phyloP scores from a whole-genome alignment of 2,797 vertebrate genomes.

The Aselliscus stoliczkanus region DNA sequence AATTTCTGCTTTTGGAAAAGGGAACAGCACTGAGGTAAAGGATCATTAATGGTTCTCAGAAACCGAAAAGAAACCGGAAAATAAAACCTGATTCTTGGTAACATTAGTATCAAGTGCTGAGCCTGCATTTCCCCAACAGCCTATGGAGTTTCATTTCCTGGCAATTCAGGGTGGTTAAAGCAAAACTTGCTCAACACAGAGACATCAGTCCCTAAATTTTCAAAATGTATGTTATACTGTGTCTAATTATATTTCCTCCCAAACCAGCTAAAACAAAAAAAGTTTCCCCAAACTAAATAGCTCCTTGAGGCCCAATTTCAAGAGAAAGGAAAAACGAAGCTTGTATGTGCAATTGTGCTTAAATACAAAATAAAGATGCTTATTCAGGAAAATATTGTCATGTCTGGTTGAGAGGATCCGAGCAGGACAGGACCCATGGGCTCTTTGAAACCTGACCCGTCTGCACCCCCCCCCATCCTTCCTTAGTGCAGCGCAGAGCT shows the following conservation, averaged over 20 bases:
- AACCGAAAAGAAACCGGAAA: not conserved
- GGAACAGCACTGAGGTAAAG: not conserved
- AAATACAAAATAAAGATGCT: conserved; percentile 63
- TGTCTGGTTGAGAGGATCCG: conserved; percentile 16
- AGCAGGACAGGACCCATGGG: conserved; percentile 64
- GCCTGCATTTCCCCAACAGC: not conserved
- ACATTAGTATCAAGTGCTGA: not conserved
- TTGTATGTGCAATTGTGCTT: not conserved
- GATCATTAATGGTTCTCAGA: not conserved
- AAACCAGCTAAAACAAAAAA: not conserved
- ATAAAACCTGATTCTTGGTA: conserved; percentile 31
- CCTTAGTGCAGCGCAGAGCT: conserved; percentile 79
- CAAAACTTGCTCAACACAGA: not conserved
- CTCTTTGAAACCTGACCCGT: conserved; percentile 73
- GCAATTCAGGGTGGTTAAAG: conserved; percentile 1
- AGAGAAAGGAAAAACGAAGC: not conserved
- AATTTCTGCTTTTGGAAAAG: not conserved
- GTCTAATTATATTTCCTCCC: not conserved
- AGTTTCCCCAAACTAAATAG: not conserved
- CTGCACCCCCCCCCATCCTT: conserved; percentile 59
- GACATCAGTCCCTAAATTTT: conserved; percentile 21
- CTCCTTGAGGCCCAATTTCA: not conserved
- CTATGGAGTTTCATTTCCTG: conserved; percentile 35
- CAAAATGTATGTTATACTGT: not conserved
- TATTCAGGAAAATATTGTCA: conserved; percentile 56